These are phyloP conservation scores for Donacobius atricapilla DNA, from an alignment of 2,113 vertebrate genomes.

Conservation along the genomic window DNA sequence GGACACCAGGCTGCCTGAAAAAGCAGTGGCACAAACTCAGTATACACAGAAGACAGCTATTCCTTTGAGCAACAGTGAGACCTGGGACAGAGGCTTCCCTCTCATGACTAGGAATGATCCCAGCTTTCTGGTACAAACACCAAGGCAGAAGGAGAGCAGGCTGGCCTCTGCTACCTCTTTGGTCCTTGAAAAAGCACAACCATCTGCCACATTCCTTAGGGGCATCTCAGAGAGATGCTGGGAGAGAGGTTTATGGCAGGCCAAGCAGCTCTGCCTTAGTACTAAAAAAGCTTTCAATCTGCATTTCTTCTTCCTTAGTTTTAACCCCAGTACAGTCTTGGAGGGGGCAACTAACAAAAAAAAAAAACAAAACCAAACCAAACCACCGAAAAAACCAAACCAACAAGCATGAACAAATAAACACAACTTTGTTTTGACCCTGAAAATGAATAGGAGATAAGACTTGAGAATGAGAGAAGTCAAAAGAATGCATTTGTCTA, in stretches of 20 bases:
- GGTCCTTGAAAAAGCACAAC: neutral
- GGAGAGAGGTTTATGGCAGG: neutral
- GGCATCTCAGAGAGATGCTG: neutral
- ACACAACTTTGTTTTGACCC: neutral
- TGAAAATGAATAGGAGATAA: neutral
- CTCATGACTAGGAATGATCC: neutral
- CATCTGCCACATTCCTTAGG: neutral
- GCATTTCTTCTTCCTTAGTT: neutral
- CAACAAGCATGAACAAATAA: neutral
- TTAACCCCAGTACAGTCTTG: neutral
- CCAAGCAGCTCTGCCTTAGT: neutral
- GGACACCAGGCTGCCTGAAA: constrained; percentile 54
- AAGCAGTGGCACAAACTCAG: constrained; percentile 59
- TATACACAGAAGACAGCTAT: constrained; percentile 35
- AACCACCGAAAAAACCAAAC: neutral
- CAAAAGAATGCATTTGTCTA: neutral
- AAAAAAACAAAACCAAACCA: neutral
- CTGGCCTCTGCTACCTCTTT: neutral
- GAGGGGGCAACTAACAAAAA: neutral
- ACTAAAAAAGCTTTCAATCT: neutral
- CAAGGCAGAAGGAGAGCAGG: neutral
- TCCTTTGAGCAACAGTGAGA: constrained; percentile 4
- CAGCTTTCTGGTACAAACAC: neutral
- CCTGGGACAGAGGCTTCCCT: constrained; percentile 3
- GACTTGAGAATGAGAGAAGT: neutral